phyloP scores from a whole-genome alignment of 2,113 vertebrate genomes.

The Dipodomys stephensi region DNA sequence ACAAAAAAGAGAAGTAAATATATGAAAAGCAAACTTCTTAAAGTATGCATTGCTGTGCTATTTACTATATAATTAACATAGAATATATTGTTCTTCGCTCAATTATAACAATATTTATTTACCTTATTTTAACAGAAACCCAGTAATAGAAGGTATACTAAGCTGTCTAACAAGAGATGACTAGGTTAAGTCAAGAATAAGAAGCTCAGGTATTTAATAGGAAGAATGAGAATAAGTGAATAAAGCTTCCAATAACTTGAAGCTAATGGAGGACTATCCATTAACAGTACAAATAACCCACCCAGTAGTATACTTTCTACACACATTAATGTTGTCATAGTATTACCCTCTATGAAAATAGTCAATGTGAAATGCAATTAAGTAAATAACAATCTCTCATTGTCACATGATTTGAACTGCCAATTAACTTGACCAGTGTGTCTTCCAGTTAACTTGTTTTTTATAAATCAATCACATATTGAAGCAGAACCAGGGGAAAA shows the following conservation, averaged over 20 bases:
- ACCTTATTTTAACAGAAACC: slow-evolving; percentile 2
- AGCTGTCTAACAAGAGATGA: neutral
- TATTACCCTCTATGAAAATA: neutral
- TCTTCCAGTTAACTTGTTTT: slow-evolving; percentile 28
- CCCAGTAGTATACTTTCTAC: neutral
- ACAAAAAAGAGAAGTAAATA: neutral
- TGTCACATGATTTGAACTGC: slow-evolving; percentile 14
- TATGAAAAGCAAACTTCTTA: neutral
- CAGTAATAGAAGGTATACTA: neutral
- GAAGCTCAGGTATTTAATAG: slow-evolving; percentile 39
- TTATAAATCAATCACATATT: neutral
- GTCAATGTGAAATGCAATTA: neutral
- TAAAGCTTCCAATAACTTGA: neutral
- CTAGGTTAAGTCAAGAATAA: neutral
- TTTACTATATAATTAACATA: neutral
- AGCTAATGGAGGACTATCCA: neutral
- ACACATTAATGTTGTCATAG: neutral
- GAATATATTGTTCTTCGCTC: neutral
- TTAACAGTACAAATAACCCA: neutral
- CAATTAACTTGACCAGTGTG: neutral
- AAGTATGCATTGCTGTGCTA: neutral
- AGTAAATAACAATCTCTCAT: neutral
- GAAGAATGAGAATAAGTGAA: neutral
- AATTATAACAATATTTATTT: neutral
- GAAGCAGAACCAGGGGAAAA: neutral